A percentile compares a stretch with the other conserved stretches of the same genome.
Evolutionary conservation across 2,888 invertebrate species (phyloP).

Genomic region (Anthophora plumipes): DNA sequence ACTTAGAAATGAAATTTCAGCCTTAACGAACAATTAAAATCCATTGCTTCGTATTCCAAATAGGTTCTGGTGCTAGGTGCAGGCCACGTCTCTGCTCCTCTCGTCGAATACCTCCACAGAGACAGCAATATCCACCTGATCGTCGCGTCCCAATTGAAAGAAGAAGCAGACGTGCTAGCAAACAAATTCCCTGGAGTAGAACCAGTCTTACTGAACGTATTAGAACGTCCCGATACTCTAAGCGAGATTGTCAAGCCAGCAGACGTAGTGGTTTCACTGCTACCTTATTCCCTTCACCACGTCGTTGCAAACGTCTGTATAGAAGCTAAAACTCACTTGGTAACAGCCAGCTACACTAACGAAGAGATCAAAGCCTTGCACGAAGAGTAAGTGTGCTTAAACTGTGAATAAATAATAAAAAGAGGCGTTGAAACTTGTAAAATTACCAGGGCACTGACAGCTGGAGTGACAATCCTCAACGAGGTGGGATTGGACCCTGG

Average conservation of each 20-base stretch:
- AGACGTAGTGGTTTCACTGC: slow-evolving; percentile 93
- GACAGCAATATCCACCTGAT: slow-evolving; percentile 93
- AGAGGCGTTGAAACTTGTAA: no score
- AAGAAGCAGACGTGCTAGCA: slow-evolving; percentile 94
- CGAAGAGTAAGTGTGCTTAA: slow-evolving; percentile 88
- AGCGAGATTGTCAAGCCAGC: slow-evolving; percentile 90
- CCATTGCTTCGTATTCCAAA: not conserved
- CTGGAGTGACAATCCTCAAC: slow-evolving; percentile 96
- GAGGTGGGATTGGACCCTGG: slow-evolving; percentile 99
- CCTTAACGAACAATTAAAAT: not conserved
- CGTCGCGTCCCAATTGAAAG: slow-evolving; percentile 93
- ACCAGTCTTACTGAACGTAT: slow-evolving; percentile 93
- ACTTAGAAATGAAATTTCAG: no score
- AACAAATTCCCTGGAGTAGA: slow-evolving; percentile 91
- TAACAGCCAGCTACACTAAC: slow-evolving; percentile 97
- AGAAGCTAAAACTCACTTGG: slow-evolving; percentile 94
- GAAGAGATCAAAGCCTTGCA: slow-evolving; percentile 93
- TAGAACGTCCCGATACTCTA: slow-evolving; percentile 89
- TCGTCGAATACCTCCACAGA: slow-evolving; percentile 96
- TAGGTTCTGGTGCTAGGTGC: slow-evolving; percentile 96
- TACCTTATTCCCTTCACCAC: slow-evolving; percentile 96
- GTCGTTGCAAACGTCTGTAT: slow-evolving; percentile 95
- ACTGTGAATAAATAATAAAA: no score
- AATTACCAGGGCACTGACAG: slow-evolving; percentile 90
- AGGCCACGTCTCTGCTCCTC: slow-evolving; percentile 96